Conservation (phyloP, 2,113 vertebrate genomes). For the Spea multiplicata region DNA sequence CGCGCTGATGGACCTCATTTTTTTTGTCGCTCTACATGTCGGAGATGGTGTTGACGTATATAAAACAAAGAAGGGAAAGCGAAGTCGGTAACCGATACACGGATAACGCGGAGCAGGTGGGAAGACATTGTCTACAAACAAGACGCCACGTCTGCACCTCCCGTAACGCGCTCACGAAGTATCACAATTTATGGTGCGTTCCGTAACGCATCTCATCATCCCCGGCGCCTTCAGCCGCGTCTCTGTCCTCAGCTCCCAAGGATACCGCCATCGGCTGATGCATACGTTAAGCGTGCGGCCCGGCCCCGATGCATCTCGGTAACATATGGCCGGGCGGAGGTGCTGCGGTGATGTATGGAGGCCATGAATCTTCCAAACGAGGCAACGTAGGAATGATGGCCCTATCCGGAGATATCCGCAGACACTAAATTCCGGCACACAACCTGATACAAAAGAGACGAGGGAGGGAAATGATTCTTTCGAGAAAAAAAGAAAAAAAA, state of each 20-base stretch:
- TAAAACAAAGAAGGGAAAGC: too few species aligned
- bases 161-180: too few species aligned
- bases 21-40: too few species aligned
- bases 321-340: slow-evolving; percentile 41
- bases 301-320: slow-evolving; percentile 36
- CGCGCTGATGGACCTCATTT: too few species aligned
- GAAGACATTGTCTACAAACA: too few species aligned
- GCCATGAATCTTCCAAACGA: slow-evolving; percentile 46
- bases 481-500: background rate
- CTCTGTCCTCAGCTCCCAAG: slow-evolving; percentile 20
- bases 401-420: slow-evolving; percentile 44
- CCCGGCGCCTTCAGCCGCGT: background rate
- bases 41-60: too few species aligned
- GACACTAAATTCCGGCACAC: slow-evolving; percentile 45
- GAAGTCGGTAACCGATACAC: too few species aligned
- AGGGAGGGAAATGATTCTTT: slow-evolving; percentile 32
- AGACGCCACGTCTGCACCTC: too few species aligned
- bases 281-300: slow-evolving; percentile 10
- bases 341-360: slow-evolving; percentile 41
- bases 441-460: slow-evolving; percentile 38
- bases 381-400: slow-evolving; percentile 42
- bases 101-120: too few species aligned
- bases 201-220: background rate
- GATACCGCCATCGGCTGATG: slow-evolving; percentile 27
- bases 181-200: too few species aligned